Evolutionary conservation across 2,797 vertebrate genomes (phyloP), one percentile per base, ranked within the genome.

Genomic region (Falco naumanni): DNA sequence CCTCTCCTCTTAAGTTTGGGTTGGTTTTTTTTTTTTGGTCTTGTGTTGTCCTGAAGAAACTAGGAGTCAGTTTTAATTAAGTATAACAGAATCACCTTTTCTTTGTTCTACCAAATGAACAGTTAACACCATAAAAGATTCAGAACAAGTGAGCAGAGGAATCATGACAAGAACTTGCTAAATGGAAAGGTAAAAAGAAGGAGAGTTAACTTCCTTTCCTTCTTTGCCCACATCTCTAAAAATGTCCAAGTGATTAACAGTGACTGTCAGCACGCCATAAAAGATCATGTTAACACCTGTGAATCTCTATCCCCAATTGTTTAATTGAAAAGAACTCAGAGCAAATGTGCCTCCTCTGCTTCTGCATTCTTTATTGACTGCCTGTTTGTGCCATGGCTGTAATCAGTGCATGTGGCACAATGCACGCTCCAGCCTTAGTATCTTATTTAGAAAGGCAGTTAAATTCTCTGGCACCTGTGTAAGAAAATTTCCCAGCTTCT

Each of bases 391-490:
- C 53, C 74, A n/a, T 9, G 68, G 57, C 89, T 81, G 39, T 50
- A 33, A 66, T 29, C 39, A 39, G 16, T 22, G 29, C 37, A 20
- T 10, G 16, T 14, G 48, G 64, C 60, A 74, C 60, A 57, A 76
- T 12, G 8, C 51, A 76, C 1, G 1, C 39, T 43, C 80, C 43
- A 91, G 76, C 76, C 43, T 43, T 45, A 33, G 7, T 59, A 26
- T 29, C 41, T 15, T 64, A 87, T 83, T 94, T 89, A 0, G 68
- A 92, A 84, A 66, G 34, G 64, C 47, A 90, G 39, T 88, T 66
- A 91, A 96, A 80, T 31, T 25, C 48, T 77, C 85, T 93, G 88
- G 71, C 90, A 60, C 20, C 75, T 80, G 79, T 80, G 16, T 53
- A 74, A 80, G 85, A 88, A 91, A 66, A 84, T 48, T 85, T 60